Evolutionary conservation across 2,888 invertebrate genomes (phyloP).

Genomic region (Perizoma flavofasciatum): DNA sequence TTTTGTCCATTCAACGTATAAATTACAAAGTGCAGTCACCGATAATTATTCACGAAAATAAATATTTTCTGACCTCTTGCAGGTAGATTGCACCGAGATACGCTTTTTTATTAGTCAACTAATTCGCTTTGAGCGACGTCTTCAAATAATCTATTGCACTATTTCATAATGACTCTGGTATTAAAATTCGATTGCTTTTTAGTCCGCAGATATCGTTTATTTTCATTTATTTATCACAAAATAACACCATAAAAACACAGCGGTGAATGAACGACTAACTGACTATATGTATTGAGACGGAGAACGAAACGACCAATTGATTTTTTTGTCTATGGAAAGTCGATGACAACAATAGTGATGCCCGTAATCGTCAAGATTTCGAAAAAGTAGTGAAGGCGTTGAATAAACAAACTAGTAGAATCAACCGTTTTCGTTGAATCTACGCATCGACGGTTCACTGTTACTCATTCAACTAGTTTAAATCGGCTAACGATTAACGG

Average conservation of each 20-base stretch:
- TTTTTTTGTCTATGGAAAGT: conserved; percentile 56
- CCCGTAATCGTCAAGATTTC: conserved; percentile 28
- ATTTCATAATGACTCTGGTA: conserved; percentile 63
- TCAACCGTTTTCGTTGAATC: too few relatives aligned
- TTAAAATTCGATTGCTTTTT: conserved; percentile 54
- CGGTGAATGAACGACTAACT: conserved; percentile 83
- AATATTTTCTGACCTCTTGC: conserved; percentile 67
- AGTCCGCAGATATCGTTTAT: conserved; percentile 70
- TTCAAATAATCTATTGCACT: conserved; percentile 70
- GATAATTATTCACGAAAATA: conserved; percentile 74
- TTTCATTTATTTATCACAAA: conserved; percentile 79
- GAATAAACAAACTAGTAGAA: too few relatives aligned
- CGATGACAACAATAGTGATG: conserved; percentile 57
- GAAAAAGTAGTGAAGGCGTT: too few relatives aligned
- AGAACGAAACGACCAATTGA: too few relatives aligned
- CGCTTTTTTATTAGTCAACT: conserved; percentile 57
- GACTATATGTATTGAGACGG: conserved; percentile 55
- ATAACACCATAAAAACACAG: conserved; percentile 82
- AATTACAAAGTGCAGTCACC: conserved; percentile 63
- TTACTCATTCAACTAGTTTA: too few relatives aligned
- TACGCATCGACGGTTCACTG: too few relatives aligned
- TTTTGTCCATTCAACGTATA: conserved; percentile 63
- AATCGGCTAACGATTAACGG: too few relatives aligned
- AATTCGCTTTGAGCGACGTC: conserved; percentile 54
- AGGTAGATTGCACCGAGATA: conserved; percentile 80